Base-by-base conservation (phyloP, 1,140 invertebrate species). In the Aphelinus certus region DNA sequence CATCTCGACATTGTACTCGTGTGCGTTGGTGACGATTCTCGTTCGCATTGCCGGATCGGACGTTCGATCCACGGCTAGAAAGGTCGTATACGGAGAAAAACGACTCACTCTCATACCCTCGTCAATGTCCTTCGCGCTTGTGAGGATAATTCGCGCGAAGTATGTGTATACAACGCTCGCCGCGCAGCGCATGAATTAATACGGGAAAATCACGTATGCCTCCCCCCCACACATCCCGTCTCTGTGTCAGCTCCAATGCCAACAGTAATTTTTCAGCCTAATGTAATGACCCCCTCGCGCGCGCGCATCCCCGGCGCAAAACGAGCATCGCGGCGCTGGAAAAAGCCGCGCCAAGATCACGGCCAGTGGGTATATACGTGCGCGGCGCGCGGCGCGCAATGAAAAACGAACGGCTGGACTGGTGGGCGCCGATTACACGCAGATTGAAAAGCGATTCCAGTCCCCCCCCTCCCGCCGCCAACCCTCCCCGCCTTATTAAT, bases 401-500 rank as follows among this genome's bases (percentile, higher is more conserved):
- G 45, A 71, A 69, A 69, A 55, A 3, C 7, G 51, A 26, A 26
- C 26, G 26, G 26, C 26, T 26, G 26, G 26, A 26, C 26, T 26
- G 26, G 26, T 26, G 26, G 26, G 26, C 26, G 56, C 10, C 26
- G 73, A 74, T 75, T 73, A 63, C 55, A 71, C 63, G 62, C 43
- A 76, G 70, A 71, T 71, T 74, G 75, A 72, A 70, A 72, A 78
- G 75, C 66, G 72, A 67, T 71, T 77, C 69, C 73, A 77, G 66
- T 71, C 76, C 67, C 76, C 72, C 76, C 69, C 66, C 72, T 77
- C 26, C 26, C 26, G 71, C 71, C 71, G 76, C 68, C 71, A 77
- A 65, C 68, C 76, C 67, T 76, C 72, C 76, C 76, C 76, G 72
- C 67, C 73, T 78, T 79, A 79, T 78, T 77, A 81, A 80, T 81